phyloP scores from a whole-genome alignment of 2,888 invertebrate genomes.

The Timema podura region DNA sequence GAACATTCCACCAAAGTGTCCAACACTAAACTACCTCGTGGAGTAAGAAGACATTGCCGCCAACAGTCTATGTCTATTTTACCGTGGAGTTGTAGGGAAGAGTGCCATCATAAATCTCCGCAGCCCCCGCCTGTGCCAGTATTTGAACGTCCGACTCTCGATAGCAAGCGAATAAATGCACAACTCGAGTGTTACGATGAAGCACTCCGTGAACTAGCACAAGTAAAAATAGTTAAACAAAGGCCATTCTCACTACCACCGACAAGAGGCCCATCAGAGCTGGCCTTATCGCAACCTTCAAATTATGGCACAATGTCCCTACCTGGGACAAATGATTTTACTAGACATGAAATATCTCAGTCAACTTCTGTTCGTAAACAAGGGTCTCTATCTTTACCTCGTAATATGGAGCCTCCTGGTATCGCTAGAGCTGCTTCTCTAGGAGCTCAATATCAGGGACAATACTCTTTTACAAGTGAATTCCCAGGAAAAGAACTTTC shows the following conservation, averaged over 20 bases:
- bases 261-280: constrained; percentile 16
- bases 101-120: constrained; percentile 24
- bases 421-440: constrained; percentile 21
- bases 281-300: constrained; percentile 18
- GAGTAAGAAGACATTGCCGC: constrained; percentile 35
- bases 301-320: constrained; percentile 17
- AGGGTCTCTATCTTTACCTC: constrained; percentile 26
- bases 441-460: constrained; percentile 24
- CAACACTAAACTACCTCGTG: constrained; percentile 8
- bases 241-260: constrained; percentile 26
- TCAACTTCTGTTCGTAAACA: constrained; percentile 30
- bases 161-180: constrained; percentile 35
- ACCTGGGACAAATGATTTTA: constrained; percentile 21
- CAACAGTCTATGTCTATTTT: constrained; percentile 36
- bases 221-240: constrained; percentile 31
- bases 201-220: constrained; percentile 37
- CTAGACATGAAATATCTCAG: constrained; percentile 36
- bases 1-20: not conserved
- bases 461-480: constrained; percentile 27
- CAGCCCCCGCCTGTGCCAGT: constrained; percentile 20
- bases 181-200: constrained; percentile 39
- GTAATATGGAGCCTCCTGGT: constrained; percentile 21
- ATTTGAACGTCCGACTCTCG: constrained; percentile 29
- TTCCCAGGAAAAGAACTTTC: constrained; percentile 28
- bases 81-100: constrained; percentile 29